Base-by-base conservation (phyloP, 2,888 invertebrate species). In the Pardosa pseudoannulata region DNA sequence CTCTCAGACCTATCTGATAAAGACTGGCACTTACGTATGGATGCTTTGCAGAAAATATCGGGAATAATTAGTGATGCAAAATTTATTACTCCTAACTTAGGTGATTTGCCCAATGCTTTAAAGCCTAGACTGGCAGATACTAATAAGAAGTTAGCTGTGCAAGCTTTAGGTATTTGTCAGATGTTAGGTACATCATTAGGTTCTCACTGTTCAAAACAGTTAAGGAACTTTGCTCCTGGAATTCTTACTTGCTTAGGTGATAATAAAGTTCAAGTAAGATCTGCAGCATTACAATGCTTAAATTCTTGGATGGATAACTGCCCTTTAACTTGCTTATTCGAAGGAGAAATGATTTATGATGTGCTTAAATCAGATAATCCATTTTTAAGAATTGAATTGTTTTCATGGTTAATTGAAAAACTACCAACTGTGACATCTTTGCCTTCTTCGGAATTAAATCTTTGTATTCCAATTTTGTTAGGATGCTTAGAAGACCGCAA, bases 71-170 rank as follows among this genome's bases (percentile, higher is more conserved):
- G 92, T 23, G 96, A 95, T 75, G 95, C 96, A 0, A 95, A 96
- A 89, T 94, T 96, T 9, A 96, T 98, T 88, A 96, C 96, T 90
- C 93, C 96, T 0, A 94, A 94, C 19, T 93, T 98, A 56, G 97
- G 97, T 0, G 97, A 97, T 90, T 92, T 98, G 46, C 96, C 97
- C 0, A 94, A 95, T 75, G 95, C 95, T 0, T 91, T 98, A 13
- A 94, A 94, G 0, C 94, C 94, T 0, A 93, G 98, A 0, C 92
- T 98, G 19, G 92, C 95, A 0, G 98, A 98, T 91, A 97, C 97
- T 68, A 98, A 98, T 92, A 96, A 96, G 29, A 97, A 97, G 91
- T 94, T 98, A 89, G 96, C 96, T 0, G 96, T 96, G 90, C 94
- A 95, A 19, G 94, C 98, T 0, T 92, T 98, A 65, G 94, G 94